Evolutionary conservation across 2,888 invertebrate genomes (phyloP).

Genomic region (Cancer borealis): DNA sequence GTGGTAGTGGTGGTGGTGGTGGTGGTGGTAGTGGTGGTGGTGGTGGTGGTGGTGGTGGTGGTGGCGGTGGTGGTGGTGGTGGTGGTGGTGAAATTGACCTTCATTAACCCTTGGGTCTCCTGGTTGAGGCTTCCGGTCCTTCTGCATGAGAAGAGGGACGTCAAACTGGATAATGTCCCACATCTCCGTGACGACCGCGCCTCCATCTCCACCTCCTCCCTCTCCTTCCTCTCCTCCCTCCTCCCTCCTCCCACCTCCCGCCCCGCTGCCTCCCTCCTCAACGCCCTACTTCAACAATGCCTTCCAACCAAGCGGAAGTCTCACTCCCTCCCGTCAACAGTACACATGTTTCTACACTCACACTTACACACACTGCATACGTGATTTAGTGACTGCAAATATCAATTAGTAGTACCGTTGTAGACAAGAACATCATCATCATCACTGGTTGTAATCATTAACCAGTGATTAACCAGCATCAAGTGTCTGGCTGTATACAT

Average conservation of each 20-base stretch:
- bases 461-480: too few species aligned
- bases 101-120: constrained; percentile 27
- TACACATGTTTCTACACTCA: background rate
- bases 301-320: background rate
- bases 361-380: background rate
- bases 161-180: constrained; percentile 64
- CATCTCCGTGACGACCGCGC: background rate
- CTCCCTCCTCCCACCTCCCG: background rate
- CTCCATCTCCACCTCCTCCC: background rate
- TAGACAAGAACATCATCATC: too few species aligned
- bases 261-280: background rate
- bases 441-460: too few species aligned
- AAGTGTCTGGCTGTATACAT: too few species aligned
- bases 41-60: background rate
- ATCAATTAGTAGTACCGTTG: too few species aligned
- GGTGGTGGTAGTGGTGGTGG: background rate
- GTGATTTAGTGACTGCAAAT: background rate
- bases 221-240: background rate
- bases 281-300: background rate
- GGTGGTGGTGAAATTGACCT: background rate
- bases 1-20: background rate
- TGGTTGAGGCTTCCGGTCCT: constrained; percentile 61
- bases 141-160: constrained; percentile 48
- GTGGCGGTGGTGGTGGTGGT: background rate
- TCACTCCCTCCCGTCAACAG: background rate